Evolutionary conservation across 2,888 invertebrate species (phyloP).

Genomic region (Pristionchus exspectatus): DNA sequence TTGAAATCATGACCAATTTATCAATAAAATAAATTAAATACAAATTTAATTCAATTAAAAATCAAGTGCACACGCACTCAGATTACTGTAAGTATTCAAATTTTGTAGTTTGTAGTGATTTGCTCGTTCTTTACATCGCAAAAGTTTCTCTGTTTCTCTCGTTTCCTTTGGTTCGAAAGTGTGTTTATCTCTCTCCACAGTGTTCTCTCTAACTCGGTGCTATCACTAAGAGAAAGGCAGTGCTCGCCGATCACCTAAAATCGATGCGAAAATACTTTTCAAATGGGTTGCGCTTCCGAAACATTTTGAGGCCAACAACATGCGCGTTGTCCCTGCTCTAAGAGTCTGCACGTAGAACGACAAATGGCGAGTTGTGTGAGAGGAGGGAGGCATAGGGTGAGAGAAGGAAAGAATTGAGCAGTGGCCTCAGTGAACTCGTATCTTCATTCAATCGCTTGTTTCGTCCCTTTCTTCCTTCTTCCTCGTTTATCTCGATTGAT

Average conservation of each 20-base stretch:
- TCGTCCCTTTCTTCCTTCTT: background rate
- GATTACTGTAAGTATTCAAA: slow-evolving; percentile 30
- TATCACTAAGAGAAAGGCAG: background rate
- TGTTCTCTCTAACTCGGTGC: slow-evolving; percentile 19
- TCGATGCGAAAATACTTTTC: background rate
- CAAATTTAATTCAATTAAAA: background rate
- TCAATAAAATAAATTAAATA: background rate
- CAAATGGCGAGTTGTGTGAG: slow-evolving; percentile 52
- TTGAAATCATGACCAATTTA: background rate
- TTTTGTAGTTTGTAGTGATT: slow-evolving; percentile 1
- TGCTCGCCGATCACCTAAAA: background rate
- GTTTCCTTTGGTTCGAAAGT: slow-evolving; percentile 16
- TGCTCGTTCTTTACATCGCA: slow-evolving; percentile 5
- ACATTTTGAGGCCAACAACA: background rate
- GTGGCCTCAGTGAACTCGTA: background rate
- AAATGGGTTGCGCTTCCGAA: background rate
- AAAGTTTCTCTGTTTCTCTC: slow-evolving; percentile 2
- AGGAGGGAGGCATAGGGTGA: background rate
- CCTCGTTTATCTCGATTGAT: background rate
- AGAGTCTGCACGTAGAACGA: slow-evolving; percentile 53
- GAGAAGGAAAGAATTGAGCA: background rate
- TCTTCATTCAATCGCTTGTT: background rate
- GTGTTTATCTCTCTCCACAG: slow-evolving; percentile 21
- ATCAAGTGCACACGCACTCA: background rate
- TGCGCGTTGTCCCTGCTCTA: background rate